phyloP scores from a whole-genome alignment of 2,888 invertebrate genomes.

The Neoascia interrupta region DNA sequence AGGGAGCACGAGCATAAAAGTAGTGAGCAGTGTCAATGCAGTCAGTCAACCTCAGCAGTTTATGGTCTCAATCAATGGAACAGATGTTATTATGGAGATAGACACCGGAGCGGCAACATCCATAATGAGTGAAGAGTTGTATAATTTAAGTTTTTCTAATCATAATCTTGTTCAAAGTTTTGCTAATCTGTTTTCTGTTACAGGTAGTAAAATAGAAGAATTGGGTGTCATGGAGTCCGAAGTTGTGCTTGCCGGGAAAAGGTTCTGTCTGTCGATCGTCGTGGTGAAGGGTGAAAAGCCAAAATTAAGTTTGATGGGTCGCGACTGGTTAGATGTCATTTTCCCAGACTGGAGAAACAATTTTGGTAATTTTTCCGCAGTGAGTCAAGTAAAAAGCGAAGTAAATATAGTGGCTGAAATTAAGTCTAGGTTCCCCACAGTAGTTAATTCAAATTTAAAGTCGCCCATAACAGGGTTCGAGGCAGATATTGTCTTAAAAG shows the following conservation, averaged over 20 bases:
- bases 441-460: not conserved
- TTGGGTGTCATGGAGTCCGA: not conserved
- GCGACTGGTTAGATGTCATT: not conserved
- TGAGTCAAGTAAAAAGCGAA: not conserved
- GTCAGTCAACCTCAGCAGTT: too few relatives aligned
- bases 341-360: not conserved
- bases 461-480: not conserved
- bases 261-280: too few relatives aligned
- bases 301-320: not conserved
- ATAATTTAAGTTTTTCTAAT: not conserved
- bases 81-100: conserved; percentile 3
- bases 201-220: conserved; percentile 5
- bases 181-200: conserved; percentile 3
- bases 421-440: not conserved
- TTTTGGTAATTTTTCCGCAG: not conserved
- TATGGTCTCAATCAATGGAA: too few relatives aligned
- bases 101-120: conserved; percentile 8
- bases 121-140: conserved; percentile 4
- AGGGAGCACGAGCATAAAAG: too few relatives aligned
- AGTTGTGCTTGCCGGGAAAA: not conserved
- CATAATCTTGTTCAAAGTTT: not conserved
- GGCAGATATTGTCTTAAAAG: not conserved
- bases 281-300: not conserved
- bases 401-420: too few relatives aligned
- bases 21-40: too few relatives aligned